Evolutionary conservation across 2,888 invertebrate species (phyloP).

Genomic region (Bombylius major): DNA sequence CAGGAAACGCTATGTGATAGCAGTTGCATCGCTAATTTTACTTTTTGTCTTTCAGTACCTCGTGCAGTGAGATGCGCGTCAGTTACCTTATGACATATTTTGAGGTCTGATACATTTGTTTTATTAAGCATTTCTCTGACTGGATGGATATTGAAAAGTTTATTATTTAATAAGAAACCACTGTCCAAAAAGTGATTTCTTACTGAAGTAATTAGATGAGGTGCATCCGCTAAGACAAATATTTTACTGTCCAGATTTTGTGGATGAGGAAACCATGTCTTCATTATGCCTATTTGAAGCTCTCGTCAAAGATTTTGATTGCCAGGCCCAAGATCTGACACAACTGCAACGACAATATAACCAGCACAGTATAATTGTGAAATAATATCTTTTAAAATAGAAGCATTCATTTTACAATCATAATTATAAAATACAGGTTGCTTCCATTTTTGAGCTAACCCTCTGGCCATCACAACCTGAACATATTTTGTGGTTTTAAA

Average conservation of each 20-base stretch:
- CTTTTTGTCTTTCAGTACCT: background rate
- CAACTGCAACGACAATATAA: background rate
- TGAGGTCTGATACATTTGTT: background rate
- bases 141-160: background rate
- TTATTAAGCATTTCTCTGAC: background rate
- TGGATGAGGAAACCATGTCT: background rate
- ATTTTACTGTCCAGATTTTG: background rate
- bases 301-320: background rate
- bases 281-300: background rate
- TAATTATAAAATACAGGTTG: constrained; percentile 12
- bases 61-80: background rate
- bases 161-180: background rate
- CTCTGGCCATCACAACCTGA: constrained; percentile 10
- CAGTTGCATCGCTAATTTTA: background rate
- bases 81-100: background rate
- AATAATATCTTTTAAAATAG: constrained; percentile 2
- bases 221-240: background rate
- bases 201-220: background rate
- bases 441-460: constrained; percentile 10
- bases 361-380: too few relatives aligned
- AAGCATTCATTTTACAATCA: constrained; percentile 4
- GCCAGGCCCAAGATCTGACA: background rate
- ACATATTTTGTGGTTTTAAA: constrained; percentile 5
- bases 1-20: background rate
- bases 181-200: background rate